Conservation (phyloP, 2,888 invertebrate species). For the Shargacucullia verbasci region DNA sequence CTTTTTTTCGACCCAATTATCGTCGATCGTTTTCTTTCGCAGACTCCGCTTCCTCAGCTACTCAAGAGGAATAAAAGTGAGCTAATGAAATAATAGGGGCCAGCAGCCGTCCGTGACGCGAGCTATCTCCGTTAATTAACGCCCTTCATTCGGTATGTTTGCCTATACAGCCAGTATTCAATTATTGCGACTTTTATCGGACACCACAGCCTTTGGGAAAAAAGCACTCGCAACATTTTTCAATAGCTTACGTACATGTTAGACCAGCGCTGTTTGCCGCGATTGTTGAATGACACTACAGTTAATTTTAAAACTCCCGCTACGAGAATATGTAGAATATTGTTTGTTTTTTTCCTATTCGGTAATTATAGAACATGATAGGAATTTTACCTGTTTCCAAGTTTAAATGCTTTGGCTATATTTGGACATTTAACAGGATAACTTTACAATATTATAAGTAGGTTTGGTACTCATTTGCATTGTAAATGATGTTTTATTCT, state of each 20-base stretch:
- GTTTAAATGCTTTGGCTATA: not conserved
- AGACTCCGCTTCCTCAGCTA: conserved; percentile 54
- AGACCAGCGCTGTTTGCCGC: conserved; percentile 9
- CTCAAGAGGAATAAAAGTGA: conserved; percentile 71
- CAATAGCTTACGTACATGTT: conserved; percentile 42
- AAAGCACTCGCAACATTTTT: conserved; percentile 42
- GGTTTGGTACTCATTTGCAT: too few species aligned
- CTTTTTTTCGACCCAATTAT: conserved; percentile 76
- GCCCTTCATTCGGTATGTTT: conserved; percentile 48
- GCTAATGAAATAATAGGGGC: conserved; percentile 76
- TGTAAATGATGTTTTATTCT: too few species aligned
- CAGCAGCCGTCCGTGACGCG: conserved; percentile 59
- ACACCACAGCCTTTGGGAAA: conserved; percentile 39
- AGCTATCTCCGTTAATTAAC: conserved; percentile 63
- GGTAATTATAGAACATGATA: not conserved
- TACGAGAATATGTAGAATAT: conserved; percentile 12
- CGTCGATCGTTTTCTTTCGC: conserved; percentile 69
- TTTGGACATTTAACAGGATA: conserved; percentile 17
- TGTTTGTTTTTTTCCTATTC: conserved; percentile 28
- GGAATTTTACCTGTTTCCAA: not conserved
- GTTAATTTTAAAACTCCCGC: conserved; percentile 21
- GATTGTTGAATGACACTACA: conserved; percentile 57
- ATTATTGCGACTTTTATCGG: conserved; percentile 61
- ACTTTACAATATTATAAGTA: too few species aligned
- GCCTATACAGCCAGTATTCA: conserved; percentile 53